Evolutionary conservation across 1,140 invertebrate genomes (phyloP).

Genomic region (honey bee (Apis mellifera)): DNA sequence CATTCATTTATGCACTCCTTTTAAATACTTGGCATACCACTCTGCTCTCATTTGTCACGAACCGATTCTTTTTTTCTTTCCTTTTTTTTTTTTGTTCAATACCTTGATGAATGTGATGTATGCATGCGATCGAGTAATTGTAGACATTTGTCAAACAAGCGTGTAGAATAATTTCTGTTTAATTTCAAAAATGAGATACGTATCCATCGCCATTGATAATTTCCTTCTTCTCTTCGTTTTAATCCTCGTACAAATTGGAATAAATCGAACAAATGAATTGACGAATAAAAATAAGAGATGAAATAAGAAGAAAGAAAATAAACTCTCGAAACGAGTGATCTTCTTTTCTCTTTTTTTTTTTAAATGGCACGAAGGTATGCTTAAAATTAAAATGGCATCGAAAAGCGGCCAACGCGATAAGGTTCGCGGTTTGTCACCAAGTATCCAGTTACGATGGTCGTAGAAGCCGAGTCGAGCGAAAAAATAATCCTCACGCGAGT

Average conservation of each 20-base stretch:
- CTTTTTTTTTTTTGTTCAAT: slow-evolving; percentile 2
- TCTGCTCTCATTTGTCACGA: background rate
- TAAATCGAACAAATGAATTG: too few relatives aligned
- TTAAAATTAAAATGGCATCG: background rate
- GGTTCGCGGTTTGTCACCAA: background rate
- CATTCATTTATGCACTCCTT: background rate
- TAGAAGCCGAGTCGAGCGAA: slow-evolving; percentile 18
- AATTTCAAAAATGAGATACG: background rate
- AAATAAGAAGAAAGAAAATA: too few relatives aligned
- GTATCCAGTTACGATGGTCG: slow-evolving; percentile 28
- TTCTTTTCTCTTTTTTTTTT: too few relatives aligned
- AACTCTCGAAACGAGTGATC: too few relatives aligned
- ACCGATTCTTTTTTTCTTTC: background rate
- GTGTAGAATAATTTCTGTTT: background rate
- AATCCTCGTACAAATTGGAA: background rate
- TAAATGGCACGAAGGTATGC: background rate
- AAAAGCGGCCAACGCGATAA: background rate
- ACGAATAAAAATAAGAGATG: too few relatives aligned
- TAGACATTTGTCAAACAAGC: background rate
- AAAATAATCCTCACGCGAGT: slow-evolving; percentile 49
- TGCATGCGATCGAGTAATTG: slow-evolving; percentile 13
- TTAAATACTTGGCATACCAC: slow-evolving; percentile 17
- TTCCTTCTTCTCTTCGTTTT: background rate
- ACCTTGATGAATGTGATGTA: slow-evolving; percentile 5
- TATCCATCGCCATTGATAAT: background rate